Evolutionary conservation across 2,888 invertebrate genomes (phyloP), one percentile per base, ranked within the genome.

Genomic region (Prosapia bicincta): DNA sequence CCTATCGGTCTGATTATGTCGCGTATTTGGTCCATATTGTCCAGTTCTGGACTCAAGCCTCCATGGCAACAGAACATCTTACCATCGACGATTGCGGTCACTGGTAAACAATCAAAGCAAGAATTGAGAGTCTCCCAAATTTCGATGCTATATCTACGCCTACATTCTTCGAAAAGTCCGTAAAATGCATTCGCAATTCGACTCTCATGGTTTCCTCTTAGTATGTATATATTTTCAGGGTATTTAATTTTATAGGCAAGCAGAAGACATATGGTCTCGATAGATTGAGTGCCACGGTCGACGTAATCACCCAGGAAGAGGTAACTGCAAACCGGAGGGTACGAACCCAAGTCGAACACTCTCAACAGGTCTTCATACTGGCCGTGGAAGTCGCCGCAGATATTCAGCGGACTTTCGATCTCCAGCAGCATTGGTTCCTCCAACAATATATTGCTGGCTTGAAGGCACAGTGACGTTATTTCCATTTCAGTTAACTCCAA

Each of bases 31-130:
- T 88, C 88, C 87, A 88, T 86, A 69, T 85, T 86, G 79, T 87
- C 87, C 54, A 89, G 83, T 72, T 83, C 82, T 0, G 83, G 83
- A 72, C 81, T 81, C 23, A 83, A 76, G 70, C 89, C 89, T 78
- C 89, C 89, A 81, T 90, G 89, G 82, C 89, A 89, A 82, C 89
- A 90, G 85, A 90, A 90, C 72, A 90, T 90, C 82, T 90, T 90
- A 82, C 89, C 89, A 82, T 89, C 89, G 80, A 90, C 88, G 77
- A 90, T 88, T 70, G 90, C 89, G 69, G 90, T 89, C 28, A 90
- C 88, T 3, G 89, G 89, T 78, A 90, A 84, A 78, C 84, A 85
- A 83, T 90, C 89, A 78, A 85, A 85, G 26, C 84, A 82, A 74
- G 84, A 84, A 20, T 82, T 84, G 79, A 85, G 84, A 5, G 81